phyloP scores from a whole-genome alignment of 2,113 vertebrate species.

The Bolborhynchus lineola region DNA sequence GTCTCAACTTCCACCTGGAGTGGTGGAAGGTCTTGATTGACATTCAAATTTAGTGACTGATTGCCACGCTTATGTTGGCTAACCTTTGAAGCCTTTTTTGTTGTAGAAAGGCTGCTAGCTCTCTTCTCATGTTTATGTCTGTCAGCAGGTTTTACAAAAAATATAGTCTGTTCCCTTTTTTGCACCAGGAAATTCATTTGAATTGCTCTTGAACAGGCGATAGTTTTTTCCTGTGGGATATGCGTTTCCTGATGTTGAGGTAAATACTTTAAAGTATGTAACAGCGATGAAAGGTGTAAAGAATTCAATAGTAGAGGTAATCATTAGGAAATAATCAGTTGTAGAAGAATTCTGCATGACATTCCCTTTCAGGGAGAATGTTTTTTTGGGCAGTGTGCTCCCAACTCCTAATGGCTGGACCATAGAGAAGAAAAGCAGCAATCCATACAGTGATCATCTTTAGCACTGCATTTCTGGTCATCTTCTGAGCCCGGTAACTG shows the following conservation, averaged over 20 bases:
- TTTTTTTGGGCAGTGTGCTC: conserved; percentile 71
- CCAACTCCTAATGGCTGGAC: conserved; percentile 79
- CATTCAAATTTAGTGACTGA: background rate
- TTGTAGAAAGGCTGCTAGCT: background rate
- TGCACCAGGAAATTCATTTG: conserved; percentile 50
- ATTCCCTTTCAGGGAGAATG: conserved; percentile 70
- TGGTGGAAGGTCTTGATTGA: conserved; percentile 53
- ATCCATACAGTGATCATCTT: conserved; percentile 77
- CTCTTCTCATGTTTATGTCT: background rate
- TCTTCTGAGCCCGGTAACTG: conserved; percentile 79
- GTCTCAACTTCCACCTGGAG: conserved; percentile 48
- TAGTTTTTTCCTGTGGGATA: conserved; percentile 42
- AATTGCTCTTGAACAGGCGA: conserved; percentile 24
- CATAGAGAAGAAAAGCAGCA: conserved; percentile 76
- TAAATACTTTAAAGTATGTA: conserved; percentile 79
- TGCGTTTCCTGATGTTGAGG: conserved; percentile 76
- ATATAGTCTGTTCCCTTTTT: conserved; percentile 25
- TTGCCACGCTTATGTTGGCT: background rate
- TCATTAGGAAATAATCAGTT: conserved; percentile 82
- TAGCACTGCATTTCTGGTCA: conserved; percentile 63
- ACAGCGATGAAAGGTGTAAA: conserved; percentile 79
- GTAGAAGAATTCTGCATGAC: conserved; percentile 80
- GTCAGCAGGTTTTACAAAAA: conserved; percentile 67
- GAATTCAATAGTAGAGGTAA: conserved; percentile 76
- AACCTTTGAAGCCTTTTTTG: background rate